These are phyloP conservation scores for Macropis europaea DNA, from an alignment of 2,888 invertebrate species.

Conservation along the genomic window DNA sequence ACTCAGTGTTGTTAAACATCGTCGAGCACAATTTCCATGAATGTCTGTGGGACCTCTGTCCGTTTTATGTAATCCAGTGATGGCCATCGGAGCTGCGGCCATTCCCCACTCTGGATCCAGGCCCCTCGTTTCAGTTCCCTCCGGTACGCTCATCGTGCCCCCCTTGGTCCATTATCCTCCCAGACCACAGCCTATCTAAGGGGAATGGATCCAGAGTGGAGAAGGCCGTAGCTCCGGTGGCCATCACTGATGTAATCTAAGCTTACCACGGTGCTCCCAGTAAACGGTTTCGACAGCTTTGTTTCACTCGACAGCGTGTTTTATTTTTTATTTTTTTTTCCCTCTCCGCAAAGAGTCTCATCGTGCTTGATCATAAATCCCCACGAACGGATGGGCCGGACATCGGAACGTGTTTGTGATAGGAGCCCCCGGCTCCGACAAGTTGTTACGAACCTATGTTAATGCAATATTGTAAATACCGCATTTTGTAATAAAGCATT, in stretches of 20 bases:
- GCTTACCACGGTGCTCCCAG: not conserved
- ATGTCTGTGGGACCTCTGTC: constrained; percentile 3
- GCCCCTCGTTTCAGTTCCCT: too few species aligned
- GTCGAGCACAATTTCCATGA: constrained; percentile 15
- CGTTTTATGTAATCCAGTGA: not conserved
- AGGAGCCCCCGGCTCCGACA: not conserved
- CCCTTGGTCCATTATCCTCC: too few species aligned
- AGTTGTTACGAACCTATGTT: constrained; percentile 31
- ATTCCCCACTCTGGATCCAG: too few species aligned
- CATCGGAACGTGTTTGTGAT: constrained; percentile 10
- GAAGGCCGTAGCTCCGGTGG: too few species aligned
- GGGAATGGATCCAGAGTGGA: too few species aligned
- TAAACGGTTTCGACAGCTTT: constrained; percentile 14
- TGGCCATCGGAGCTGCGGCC: not conserved
- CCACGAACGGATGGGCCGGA: constrained; percentile 10
- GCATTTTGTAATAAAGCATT: constrained; percentile 52
- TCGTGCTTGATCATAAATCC: constrained; percentile 24
- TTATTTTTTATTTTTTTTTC: constrained; percentile 19
- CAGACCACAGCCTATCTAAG: too few species aligned
- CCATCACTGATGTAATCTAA: too few species aligned
- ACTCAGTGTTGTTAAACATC: constrained; percentile 29
- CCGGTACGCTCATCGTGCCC: too few species aligned
- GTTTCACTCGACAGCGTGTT: constrained; percentile 13
- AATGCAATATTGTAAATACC: constrained; percentile 51
- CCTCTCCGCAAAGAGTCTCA: constrained; percentile 9